These are phyloP conservation scores for Achroia grisella DNA, from an alignment of 1,140 invertebrate species.

Conservation along the genomic window DNA sequence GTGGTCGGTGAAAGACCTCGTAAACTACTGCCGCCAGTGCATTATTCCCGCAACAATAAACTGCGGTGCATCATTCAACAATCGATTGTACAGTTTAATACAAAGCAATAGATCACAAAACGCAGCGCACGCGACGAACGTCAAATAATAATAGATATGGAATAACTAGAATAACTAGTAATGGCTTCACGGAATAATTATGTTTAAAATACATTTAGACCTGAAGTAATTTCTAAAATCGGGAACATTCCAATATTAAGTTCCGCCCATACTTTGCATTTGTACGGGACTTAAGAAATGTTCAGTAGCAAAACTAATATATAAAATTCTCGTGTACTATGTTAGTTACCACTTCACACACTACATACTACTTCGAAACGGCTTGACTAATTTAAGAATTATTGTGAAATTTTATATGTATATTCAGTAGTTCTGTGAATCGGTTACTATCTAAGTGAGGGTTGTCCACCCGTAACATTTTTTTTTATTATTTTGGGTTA, in stretches of 20 bases:
- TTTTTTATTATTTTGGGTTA: too few species aligned
- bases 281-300: too few species aligned
- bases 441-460: too few species aligned
- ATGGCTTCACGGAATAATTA: conserved; percentile 52
- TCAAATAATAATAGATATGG: background rate
- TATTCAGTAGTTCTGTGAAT: too few species aligned
- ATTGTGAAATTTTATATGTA: too few species aligned
- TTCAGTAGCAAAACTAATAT: too few species aligned
- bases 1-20: conserved; percentile 67
- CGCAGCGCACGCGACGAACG: conserved; percentile 4
- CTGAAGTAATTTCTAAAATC: conserved; percentile 44
- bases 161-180: conserved; percentile 13
- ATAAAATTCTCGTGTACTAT: too few species aligned
- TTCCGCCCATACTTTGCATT: too few species aligned
- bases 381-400: too few species aligned
- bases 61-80: conserved; percentile 17
- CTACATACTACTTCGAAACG: too few species aligned
- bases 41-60: conserved; percentile 53
- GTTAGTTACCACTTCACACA: too few species aligned
- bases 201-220: conserved; percentile 44
- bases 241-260: conserved; percentile 18
- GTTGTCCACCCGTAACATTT: too few species aligned
- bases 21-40: conserved; percentile 64
- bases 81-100: conserved; percentile 36
- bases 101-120: conserved; percentile 27